A percentile compares a stretch with the other conserved stretches of the same genome.
Conservation (phyloP, 1,140 invertebrate genomes). For the Drosophila trapezifrons region DNA sequence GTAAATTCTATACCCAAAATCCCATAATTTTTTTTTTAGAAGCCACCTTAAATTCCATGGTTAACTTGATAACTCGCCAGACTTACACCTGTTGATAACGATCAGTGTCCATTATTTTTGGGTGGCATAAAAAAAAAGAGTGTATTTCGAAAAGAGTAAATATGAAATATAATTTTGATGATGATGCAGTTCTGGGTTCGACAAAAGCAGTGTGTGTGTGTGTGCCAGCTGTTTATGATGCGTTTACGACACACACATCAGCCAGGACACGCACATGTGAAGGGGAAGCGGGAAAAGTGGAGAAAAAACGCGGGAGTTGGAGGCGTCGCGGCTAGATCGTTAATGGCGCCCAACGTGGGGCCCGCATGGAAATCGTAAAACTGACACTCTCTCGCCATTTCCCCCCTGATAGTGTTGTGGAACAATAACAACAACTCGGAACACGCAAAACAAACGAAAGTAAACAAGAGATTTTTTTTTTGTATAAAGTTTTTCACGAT, state of each 20-base stretch:
- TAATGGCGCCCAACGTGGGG: conserved; percentile 46
- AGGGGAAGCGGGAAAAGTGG: neutral
- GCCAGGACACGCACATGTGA: conserved; percentile 60
- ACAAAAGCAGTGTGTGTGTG: neutral
- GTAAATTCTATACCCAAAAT: neutral
- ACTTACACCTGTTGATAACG: conserved; percentile 23
- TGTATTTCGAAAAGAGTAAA: conserved; percentile 22
- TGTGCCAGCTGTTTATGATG: conserved; percentile 67
- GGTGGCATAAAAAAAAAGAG: conserved; percentile 11
- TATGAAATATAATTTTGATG: conserved; percentile 44
- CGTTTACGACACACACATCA: conserved; percentile 68
- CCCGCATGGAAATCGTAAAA: conserved; percentile 47
- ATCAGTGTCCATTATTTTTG: conserved; percentile 31
- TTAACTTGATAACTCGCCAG: neutral
- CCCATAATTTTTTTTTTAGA: neutral
- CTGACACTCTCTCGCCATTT: conserved; percentile 20
- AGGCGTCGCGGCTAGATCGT: conserved; percentile 17
- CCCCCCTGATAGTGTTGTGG: conserved; percentile 15
- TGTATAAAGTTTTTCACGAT: conserved; percentile 21
- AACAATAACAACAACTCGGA: conserved; percentile 12
- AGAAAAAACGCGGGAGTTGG: too few species aligned
- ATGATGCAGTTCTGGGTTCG: conserved; percentile 31
- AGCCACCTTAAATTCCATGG: neutral
- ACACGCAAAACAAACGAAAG: conserved; percentile 44
- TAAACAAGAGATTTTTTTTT: conserved; percentile 33